phyloP scores from a whole-genome alignment of 1,140 invertebrate species.

The Antheraea pernyi region DNA sequence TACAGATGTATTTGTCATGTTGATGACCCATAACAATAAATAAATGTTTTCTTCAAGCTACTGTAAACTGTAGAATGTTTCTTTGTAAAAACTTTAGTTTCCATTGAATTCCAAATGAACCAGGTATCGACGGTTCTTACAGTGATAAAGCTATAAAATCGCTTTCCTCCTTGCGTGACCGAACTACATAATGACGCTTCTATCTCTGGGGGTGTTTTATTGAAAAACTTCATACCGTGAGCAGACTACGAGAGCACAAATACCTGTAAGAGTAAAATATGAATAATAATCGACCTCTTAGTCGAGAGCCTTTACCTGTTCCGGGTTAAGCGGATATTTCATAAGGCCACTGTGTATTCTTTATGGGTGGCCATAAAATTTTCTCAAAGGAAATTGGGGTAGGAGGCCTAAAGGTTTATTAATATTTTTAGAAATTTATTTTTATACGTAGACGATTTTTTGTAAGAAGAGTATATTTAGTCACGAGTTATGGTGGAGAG shows the following conservation, averaged over 20 bases:
- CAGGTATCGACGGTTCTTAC: conserved; percentile 40
- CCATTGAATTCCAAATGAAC: not conserved
- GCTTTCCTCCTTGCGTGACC: conserved; percentile 64
- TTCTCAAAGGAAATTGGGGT: conserved; percentile 4
- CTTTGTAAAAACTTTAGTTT: too few species aligned
- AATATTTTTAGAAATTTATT: not conserved
- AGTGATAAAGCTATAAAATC: conserved; percentile 74
- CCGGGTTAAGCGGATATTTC: conserved; percentile 10
- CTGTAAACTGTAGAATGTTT: too few species aligned
- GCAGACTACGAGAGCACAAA: conserved; percentile 49
- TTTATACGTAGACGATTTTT: not conserved
- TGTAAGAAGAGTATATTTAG: not conserved
- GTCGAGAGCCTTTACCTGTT: conserved; percentile 23
- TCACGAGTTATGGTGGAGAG: not conserved
- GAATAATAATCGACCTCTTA: conserved; percentile 60
- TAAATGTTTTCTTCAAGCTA: too few species aligned
- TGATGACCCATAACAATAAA: too few species aligned
- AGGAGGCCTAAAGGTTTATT: not conserved
- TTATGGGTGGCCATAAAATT: conserved; percentile 19
- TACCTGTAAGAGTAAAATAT: conserved; percentile 54
- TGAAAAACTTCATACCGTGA: conserved; percentile 75
- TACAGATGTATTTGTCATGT: too few species aligned
- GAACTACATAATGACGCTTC: conserved; percentile 46
- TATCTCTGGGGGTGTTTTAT: conserved; percentile 66
- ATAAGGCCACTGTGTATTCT: conserved; percentile 13